These are phyloP conservation scores for Anneissia japonica DNA, from an alignment of 35 echinoderm and acorn worm species.

Conservation along the genomic window DNA sequence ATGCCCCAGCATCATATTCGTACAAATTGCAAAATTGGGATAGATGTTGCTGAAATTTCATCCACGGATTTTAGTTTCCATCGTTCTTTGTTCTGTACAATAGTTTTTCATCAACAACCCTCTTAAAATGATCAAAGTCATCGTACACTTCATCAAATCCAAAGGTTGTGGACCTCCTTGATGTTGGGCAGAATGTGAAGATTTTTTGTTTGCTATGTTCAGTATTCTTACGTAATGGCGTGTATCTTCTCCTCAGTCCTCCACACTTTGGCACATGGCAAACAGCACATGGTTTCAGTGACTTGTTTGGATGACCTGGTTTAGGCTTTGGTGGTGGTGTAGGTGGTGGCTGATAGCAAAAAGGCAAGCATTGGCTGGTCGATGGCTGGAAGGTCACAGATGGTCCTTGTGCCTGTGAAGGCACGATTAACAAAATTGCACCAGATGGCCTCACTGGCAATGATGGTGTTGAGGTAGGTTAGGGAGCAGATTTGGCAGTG, in stretches of 20 bases:
- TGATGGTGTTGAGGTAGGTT: not conserved
- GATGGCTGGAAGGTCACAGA: too few species aligned
- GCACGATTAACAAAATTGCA: not conserved
- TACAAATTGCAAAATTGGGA: too few species aligned
- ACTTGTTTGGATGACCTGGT: too few species aligned
- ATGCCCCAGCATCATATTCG: too few species aligned
- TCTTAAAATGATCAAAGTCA: slow-evolving; percentile 28
- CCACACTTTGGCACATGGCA: slow-evolving; percentile 23
- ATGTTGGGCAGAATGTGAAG: slow-evolving; percentile 28
- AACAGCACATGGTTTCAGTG: too few species aligned
- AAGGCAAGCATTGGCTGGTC: too few species aligned
- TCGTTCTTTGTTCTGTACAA: too few species aligned
- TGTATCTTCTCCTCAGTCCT: slow-evolving; percentile 39
- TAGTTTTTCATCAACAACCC: too few species aligned
- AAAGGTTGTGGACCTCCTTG: not conserved
- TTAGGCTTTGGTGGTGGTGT: too few species aligned
- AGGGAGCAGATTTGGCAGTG: not conserved
- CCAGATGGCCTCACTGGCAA: not conserved
- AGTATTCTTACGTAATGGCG: slow-evolving; percentile 29
- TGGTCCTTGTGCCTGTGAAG: not conserved
- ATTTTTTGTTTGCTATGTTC: slow-evolving; percentile 26
- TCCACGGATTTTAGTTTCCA: too few species aligned
- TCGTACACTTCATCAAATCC: slow-evolving; percentile 32
- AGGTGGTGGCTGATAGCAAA: not conserved
- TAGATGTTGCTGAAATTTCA: too few species aligned